Percentiles rank a stretch among this genome's conserved stretches.
Evolutionary conservation across 2,888 invertebrate genomes (phyloP).

Genomic region (Lathronympha strigana): DNA sequence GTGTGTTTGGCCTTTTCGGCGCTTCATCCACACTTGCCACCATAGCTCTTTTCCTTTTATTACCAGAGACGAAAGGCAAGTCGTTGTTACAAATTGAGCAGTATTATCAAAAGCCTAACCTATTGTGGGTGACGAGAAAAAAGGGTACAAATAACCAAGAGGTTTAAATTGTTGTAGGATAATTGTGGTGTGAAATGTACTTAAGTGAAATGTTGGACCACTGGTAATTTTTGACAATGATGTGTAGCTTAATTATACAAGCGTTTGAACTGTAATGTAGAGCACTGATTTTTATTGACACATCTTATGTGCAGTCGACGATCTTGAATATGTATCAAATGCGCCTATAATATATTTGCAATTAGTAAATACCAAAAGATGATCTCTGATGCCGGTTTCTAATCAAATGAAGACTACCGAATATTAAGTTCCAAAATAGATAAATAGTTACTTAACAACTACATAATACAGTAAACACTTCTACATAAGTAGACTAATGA

Average conservation of each 20-base stretch:
- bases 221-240: conserved; percentile 28
- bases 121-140: conserved; percentile 84
- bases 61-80: conserved; percentile 90
- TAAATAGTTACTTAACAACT: too few relatives aligned
- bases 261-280: background rate
- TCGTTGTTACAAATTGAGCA: conserved; percentile 90
- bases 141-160: conserved; percentile 60
- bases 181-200: conserved; percentile 33
- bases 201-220: conserved; percentile 39
- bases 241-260: conserved; percentile 23
- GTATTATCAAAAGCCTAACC: conserved; percentile 88
- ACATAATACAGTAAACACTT: too few relatives aligned
- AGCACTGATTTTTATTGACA: conserved; percentile 5
- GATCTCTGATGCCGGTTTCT: conserved; percentile 8
- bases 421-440: too few relatives aligned
- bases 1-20: conserved; percentile 89
- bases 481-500: too few relatives aligned
- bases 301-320: background rate
- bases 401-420: background rate
- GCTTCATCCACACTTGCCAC: conserved; percentile 85
- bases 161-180: conserved; percentile 54
- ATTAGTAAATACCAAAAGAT: background rate
- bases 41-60: conserved; percentile 86
- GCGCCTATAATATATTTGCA: too few relatives aligned
- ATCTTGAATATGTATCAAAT: background rate